A percentile compares a stretch with the other conserved stretches of the same genome.
phyloP scores from a whole-genome alignment of 2,797 vertebrate genomes.

The Urophycis tenuis region DNA sequence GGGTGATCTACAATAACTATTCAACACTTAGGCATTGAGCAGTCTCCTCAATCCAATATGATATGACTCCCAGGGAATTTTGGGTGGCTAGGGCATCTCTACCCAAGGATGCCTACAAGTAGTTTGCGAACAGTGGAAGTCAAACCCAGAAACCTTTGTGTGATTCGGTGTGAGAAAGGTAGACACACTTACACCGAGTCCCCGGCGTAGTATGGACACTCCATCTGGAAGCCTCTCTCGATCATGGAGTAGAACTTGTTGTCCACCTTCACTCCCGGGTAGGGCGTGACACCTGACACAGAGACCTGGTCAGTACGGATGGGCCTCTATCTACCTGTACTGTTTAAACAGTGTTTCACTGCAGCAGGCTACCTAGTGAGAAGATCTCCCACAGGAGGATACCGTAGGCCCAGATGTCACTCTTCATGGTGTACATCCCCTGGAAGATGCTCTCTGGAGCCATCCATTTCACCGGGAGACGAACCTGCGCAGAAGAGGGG shows the following conservation, averaged over 20 bases:
- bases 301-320: background rate
- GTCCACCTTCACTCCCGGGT: constrained; percentile 88
- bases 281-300: constrained; percentile 85
- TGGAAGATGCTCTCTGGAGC: constrained; percentile 94
- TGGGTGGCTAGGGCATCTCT: background rate
- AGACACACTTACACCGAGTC: constrained; percentile 77
- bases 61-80: background rate
- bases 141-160: no score
- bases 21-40: no score
- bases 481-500: constrained; percentile 66
- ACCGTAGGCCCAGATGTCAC: constrained; percentile 94
- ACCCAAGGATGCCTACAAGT: no score
- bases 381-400: constrained; percentile 99
- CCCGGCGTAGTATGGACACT: constrained; percentile 84
- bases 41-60: background rate
- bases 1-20: no score
- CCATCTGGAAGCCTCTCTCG: constrained; percentile 91
- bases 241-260: constrained; percentile 85
- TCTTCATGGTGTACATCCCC: constrained; percentile 90
- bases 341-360: background rate
- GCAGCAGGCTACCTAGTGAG: constrained; percentile 78
- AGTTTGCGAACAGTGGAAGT: no score
- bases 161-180: no score
- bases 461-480: constrained; percentile 98
- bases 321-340: background rate